Percentiles rank a stretch among this genome's conserved stretches.
These are phyloP conservation scores for Gastrophryne carolinensis DNA, from an alignment of 2,797 vertebrate genomes.

Conservation along the genomic window DNA sequence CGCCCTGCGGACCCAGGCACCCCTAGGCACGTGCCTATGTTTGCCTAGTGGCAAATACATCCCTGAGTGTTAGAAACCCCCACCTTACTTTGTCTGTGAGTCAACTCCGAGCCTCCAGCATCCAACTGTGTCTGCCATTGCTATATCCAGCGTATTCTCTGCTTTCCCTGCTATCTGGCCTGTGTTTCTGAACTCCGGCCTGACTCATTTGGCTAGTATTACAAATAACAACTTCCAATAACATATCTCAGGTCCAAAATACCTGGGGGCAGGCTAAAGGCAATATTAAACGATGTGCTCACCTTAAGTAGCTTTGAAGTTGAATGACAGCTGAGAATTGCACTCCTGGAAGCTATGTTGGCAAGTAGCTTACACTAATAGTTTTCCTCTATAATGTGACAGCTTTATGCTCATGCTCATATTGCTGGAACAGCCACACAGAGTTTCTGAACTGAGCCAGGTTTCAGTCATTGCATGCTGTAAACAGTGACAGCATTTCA, in stretches of 20 bases:
- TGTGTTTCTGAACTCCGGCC: no score
- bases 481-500: no score
- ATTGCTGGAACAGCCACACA: background rate
- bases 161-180: no score
- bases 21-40: no score
- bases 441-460: background rate
- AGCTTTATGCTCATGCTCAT: background rate
- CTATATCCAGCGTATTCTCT: no score
- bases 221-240: background rate
- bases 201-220: background rate
- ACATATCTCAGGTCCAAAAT: background rate
- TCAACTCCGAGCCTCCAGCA: no score
- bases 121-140: no score
- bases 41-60: no score
- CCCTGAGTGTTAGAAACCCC: no score
- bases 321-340: background rate
- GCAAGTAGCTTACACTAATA: background rate
- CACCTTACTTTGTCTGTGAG: no score
- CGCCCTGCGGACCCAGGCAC: no score
- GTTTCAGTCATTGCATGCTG: background rate
- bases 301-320: slow-evolving; percentile 23
- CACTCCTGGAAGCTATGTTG: slow-evolving; percentile 3
- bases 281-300: background rate
- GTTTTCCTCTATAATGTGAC: background rate
- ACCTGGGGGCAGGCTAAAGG: background rate